Percentiles rank a stretch among this genome's conserved stretches.
Conservation (phyloP, 2,888 invertebrate genomes). For the Steinernema carpocapsae region DNA sequence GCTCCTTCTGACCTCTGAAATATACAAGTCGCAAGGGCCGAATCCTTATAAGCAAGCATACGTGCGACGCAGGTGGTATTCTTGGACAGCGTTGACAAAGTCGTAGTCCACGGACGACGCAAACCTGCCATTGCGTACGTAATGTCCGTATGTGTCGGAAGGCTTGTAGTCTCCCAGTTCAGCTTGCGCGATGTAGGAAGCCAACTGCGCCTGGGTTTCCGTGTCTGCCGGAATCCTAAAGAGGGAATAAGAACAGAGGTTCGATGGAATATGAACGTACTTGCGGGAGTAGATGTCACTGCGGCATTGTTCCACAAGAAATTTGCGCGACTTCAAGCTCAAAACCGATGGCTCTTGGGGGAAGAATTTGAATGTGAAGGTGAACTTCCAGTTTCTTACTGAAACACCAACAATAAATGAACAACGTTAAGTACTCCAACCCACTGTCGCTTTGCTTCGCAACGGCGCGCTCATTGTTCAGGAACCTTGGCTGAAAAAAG, state of each 20-base stretch:
- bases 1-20: background rate
- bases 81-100: background rate
- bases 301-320: background rate
- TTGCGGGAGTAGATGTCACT: background rate
- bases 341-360: background rate
- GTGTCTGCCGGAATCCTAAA: slow-evolving; percentile 90
- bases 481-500: slow-evolving; percentile 9
- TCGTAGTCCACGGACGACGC: slow-evolving; percentile 4
- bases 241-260: too few species aligned
- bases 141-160: slow-evolving; percentile 72
- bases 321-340: background rate
- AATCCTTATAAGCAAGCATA: background rate
- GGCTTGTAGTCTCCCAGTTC: slow-evolving; percentile 87
- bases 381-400: slow-evolving; percentile 5
- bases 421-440: background rate
- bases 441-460: slow-evolving; percentile 4
- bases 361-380: slow-evolving; percentile 8
- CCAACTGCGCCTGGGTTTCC: slow-evolving; percentile 92
- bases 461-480: slow-evolving; percentile 1
- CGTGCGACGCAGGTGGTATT: background rate
- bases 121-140: slow-evolving; percentile 75
- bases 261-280: background rate
- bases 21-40: background rate
- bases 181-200: slow-evolving; percentile 89
- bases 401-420: background rate